These are phyloP conservation scores for Malurus leucopterus DNA, from an alignment of 2,797 vertebrate genomes.

Conservation along the genomic window DNA sequence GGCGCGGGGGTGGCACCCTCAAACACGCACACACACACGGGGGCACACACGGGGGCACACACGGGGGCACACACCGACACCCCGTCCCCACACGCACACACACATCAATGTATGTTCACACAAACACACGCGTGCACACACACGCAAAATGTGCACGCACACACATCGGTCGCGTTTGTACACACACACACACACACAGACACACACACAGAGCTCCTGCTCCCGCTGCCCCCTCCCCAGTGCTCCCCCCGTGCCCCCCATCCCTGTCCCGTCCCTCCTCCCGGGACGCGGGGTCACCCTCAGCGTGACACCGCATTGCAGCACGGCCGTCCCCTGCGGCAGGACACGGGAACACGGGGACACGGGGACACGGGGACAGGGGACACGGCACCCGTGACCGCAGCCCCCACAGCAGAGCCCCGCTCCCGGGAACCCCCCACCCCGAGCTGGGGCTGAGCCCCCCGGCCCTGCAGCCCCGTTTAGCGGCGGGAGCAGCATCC, in stretches of 20 bases:
- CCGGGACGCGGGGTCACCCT: not conserved
- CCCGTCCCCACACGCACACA: fast-evolving
- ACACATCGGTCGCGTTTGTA: too few species aligned
- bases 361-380: not conserved
- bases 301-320: constrained; percentile 34
- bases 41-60: not conserved
- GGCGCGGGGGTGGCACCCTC: fast-evolving
- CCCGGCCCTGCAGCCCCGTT: not conserved
- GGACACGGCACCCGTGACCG: not conserved
- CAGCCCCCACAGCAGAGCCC: not conserved
- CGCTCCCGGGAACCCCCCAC: fast-evolving
- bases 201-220: too few species aligned
- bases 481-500: not conserved
- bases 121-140: too few species aligned
- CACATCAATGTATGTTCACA: not conserved
- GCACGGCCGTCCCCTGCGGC: constrained; percentile 5
- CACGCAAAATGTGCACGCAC: too few species aligned
- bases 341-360: not conserved
- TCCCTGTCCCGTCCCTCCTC: not conserved
- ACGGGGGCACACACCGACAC: not conserved
- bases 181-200: too few species aligned
- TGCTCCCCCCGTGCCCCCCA: not conserved
- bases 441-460: fast-evolving
- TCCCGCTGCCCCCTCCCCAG: not conserved
- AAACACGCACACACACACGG: not conserved